Conservation (phyloP, 2,888 invertebrate genomes). For the Perizoma affinitatum region DNA sequence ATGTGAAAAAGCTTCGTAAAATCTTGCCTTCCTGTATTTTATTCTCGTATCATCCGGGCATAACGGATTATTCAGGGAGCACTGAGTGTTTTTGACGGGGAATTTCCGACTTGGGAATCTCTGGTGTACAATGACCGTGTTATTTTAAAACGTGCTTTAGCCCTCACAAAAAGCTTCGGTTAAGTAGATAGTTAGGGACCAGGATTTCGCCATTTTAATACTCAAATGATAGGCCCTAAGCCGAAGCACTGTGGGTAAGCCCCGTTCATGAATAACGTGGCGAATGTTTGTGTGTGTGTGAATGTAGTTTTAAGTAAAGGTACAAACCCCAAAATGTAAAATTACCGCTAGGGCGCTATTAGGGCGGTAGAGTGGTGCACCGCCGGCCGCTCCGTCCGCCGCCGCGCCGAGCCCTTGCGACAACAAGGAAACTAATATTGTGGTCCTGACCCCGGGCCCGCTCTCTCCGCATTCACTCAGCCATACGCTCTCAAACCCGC, state of each 20-base stretch:
- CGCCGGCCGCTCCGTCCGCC: slow-evolving; percentile 80
- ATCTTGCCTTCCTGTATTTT: background rate
- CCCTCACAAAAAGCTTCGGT: background rate
- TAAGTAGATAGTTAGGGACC: background rate
- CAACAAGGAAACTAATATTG: slow-evolving; percentile 85
- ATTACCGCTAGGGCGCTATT: slow-evolving; percentile 83
- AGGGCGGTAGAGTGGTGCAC: slow-evolving; percentile 78
- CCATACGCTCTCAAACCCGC: slow-evolving; percentile 69
- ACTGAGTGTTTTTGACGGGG: background rate
- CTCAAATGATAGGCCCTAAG: no score
- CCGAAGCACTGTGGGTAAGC: slow-evolving; percentile 18
- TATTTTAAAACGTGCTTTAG: slow-evolving; percentile 3
- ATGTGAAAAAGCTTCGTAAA: background rate
- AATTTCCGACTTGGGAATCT: slow-evolving; percentile 8
- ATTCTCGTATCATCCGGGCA: background rate
- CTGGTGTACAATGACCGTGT: slow-evolving; percentile 14
- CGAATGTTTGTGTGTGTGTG: slow-evolving; percentile 39
- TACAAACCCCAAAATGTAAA: slow-evolving; percentile 83
- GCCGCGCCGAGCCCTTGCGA: slow-evolving; percentile 84
- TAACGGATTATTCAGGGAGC: background rate
- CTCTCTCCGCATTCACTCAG: slow-evolving; percentile 51
- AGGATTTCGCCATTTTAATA: no score
- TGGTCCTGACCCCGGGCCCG: slow-evolving; percentile 79
- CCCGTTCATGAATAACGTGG: slow-evolving; percentile 1
- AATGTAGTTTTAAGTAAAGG: slow-evolving; percentile 77